Base-by-base conservation (phyloP, 1,140 invertebrate species). In the Cardiocondyla obscurior region DNA sequence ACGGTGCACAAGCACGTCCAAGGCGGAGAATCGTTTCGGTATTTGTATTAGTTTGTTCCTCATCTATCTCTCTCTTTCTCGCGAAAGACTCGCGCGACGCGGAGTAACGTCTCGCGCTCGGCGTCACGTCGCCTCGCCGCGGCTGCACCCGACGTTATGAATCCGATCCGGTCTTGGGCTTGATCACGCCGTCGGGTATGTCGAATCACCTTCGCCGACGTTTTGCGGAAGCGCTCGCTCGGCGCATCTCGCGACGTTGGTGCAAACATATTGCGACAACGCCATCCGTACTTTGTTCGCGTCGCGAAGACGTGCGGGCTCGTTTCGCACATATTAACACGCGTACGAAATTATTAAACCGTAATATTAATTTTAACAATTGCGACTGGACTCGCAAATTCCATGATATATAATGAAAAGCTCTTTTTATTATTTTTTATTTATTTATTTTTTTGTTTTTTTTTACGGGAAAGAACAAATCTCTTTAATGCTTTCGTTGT, bases 1-100 rank as follows among this genome's bases (percentile, higher is more conserved):
- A 49, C 77, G 49, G 73, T 60, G 57, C 39, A 55, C 51, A 14
- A 79, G 1, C 85, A 42, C 70, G 28, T 57, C 19, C 10, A 36
- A 87, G 73, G 86, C 88, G 85, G 87, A 88, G 87, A 89, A 89
- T 85, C 77, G 86, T 60, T 57, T 36, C 67, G 72, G 70, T 85
- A 62, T 88, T 89, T 87, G 53, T 81, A 79, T n/a, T 69, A 53
- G 85, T 60, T 89, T 82, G 85, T 89, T 42, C 57, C 58, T n/a
- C n/a, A n/a, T 16, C 79, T 81, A 67, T 79, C 60, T 39, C 30
- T 77, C 33, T 51, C 36, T 46, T 30, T 19, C 39, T 16, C 22
- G n/a, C 30, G 16, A 2, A 14, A 51, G 67, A 53, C 19, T 53
- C 28, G 44, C 60, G 33, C 46, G 55, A 67, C 46, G 58, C 22